Conservation (phyloP, 1,140 invertebrate species). For the Colletes gigas region DNA sequence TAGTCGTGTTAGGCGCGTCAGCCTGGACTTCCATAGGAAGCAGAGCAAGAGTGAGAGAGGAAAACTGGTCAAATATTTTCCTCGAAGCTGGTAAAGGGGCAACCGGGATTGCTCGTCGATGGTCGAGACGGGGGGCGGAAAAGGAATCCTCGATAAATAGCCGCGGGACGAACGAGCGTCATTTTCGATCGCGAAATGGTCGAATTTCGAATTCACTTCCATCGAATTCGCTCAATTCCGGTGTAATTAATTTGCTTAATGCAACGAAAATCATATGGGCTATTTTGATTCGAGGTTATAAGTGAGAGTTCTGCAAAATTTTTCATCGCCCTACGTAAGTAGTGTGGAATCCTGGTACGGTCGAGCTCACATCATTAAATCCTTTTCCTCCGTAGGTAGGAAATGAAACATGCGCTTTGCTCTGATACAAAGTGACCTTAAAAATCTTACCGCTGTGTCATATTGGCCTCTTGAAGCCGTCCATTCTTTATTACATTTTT, state of each 20-base stretch:
- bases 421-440: not conserved
- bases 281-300: too few species aligned
- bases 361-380: too few species aligned
- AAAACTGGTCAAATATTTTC: slow-evolving; percentile 57
- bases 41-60: not conserved
- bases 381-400: too few species aligned
- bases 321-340: too few species aligned
- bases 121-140: slow-evolving; percentile 2
- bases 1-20: slow-evolving; percentile 34
- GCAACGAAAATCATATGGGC: too few species aligned
- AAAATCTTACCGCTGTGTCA: not conserved
- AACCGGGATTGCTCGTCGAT: slow-evolving; percentile 24
- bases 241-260: too few species aligned
- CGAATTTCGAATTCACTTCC: too few species aligned
- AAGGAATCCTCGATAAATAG: slow-evolving; percentile 41
- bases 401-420: too few species aligned
- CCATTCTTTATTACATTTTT: not conserved
- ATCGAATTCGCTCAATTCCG: too few species aligned
- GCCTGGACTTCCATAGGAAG: slow-evolving; percentile 3
- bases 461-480: not conserved
- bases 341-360: too few species aligned
- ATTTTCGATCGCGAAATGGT: slow-evolving; percentile 9
- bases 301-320: too few species aligned
- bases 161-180: slow-evolving; percentile 4
- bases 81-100: slow-evolving; percentile 22